Evolutionary conservation across 2,113 vertebrate species (phyloP).

Genomic region (Cavia aperea): DNA sequence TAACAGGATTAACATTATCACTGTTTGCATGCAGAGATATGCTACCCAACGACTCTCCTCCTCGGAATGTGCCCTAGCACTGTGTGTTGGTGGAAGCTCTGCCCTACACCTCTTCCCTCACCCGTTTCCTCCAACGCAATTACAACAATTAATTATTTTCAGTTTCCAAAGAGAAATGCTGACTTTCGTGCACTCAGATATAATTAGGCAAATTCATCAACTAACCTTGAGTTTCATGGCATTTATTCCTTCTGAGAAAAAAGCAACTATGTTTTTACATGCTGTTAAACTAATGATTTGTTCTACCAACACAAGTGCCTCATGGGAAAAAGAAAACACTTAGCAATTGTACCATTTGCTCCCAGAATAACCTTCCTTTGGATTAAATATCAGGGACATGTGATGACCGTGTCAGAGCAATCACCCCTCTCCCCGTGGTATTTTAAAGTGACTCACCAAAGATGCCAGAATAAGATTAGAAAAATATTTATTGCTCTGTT

Average conservation of each 20-base stretch:
- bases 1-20: neutral
- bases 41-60: neutral
- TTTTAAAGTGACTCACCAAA: constrained; percentile 55
- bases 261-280: constrained; percentile 9
- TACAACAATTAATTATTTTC: constrained; percentile 13
- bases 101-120: neutral
- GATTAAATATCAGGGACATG: neutral
- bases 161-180: constrained; percentile 42
- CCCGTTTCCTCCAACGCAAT: constrained; percentile 4
- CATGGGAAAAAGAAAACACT: constrained; percentile 7
- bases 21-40: neutral
- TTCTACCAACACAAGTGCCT: neutral
- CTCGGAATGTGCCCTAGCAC: neutral
- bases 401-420: constrained; percentile 1
- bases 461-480: constrained; percentile 55
- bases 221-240: neutral
- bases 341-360: neutral
- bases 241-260: constrained; percentile 9
- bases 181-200: neutral
- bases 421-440: constrained; percentile 20
- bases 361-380: constrained; percentile 22
- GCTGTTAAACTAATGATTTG: neutral
- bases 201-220: constrained; percentile 30
- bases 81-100: neutral
- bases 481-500: constrained; percentile 50